Conservation (phyloP, 1,140 invertebrate species). For the Euborellia annulipes region DNA sequence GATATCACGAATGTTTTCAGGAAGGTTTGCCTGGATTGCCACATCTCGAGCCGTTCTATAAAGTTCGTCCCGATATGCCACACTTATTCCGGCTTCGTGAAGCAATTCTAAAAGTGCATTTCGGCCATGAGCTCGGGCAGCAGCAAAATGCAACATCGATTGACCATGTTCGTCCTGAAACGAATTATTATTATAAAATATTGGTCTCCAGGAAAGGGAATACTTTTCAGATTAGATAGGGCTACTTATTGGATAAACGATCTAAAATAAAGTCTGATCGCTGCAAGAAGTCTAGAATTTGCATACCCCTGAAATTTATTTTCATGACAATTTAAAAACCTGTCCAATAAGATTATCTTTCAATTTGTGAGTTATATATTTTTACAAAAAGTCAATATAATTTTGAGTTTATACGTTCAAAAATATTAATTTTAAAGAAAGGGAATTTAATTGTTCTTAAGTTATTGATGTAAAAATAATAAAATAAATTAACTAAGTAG, state of each 20-base stretch:
- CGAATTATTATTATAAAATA: slow-evolving; percentile 8
- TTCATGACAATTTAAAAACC: too few relatives aligned
- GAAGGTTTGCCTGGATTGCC: slow-evolving; percentile 55
- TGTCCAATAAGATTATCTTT: too few relatives aligned
- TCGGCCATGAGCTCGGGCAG: slow-evolving; percentile 53
- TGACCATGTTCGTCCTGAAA: slow-evolving; percentile 70
- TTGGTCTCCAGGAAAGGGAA: neutral
- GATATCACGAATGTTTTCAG: slow-evolving; percentile 65
- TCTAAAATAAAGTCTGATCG: too few relatives aligned
- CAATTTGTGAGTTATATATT: too few relatives aligned
- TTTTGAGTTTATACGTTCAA: too few relatives aligned
- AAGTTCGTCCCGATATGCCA: slow-evolving; percentile 61
- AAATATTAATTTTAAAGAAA: too few relatives aligned
- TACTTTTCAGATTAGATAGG: neutral
- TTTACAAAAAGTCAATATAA: too few relatives aligned
- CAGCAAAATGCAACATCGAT: slow-evolving; percentile 76
- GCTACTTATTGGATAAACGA: too few relatives aligned
- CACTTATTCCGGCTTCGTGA: slow-evolving; percentile 56
- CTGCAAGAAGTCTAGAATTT: neutral
- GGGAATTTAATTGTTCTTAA: too few relatives aligned
- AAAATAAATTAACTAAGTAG: too few relatives aligned
- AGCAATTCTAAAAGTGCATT: slow-evolving; percentile 60
- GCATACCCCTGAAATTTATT: neutral
- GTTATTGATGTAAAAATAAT: too few relatives aligned
- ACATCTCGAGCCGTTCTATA: slow-evolving; percentile 77